Evolutionary conservation across 1,140 invertebrate genomes (phyloP), one percentile per base, ranked within the genome.

Genomic region (Heliconius congener): DNA sequence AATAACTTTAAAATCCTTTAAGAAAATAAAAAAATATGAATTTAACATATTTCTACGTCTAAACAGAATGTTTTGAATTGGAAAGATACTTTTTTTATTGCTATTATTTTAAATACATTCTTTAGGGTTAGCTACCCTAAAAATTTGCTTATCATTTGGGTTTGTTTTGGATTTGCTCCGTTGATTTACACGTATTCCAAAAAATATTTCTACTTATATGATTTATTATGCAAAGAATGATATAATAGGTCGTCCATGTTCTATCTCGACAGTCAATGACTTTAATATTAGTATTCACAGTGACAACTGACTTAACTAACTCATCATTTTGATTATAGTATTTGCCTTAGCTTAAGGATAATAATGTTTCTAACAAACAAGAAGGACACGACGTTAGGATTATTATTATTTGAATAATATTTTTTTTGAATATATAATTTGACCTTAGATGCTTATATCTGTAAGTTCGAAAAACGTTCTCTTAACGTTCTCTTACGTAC

Each of bases 301-400:
- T 46, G 60, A 13, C 27, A n/a, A 42, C 72, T 19, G 30, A 71
- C 39, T 71, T 57, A 37, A 71, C 37, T 76, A 46, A 80, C 66
- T 80, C 73, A 70, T 52, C 73, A 37, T 55, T 70, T 74, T 76
- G 52, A 74, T 55, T 80, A 72, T 50, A 34, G 46, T 42, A 46
- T 37, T 78, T 46, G 23, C 80, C 73, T 81, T 81, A 76, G 75
- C 70, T 71, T 81, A 76, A 81, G 76, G 52, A 81, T 78, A 74
- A 66, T 66, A 30, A 71, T 70, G 42, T 8, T 71, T 23, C 37
- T 39, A 50, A 76, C 23, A 18, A 60, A 57, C 18, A 42, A 60
- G 37, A 80, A 77, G 79, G 79, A 37, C 50, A 27, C 13, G 42
- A 19, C 16, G 27, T 46, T 66, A 70, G 9, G 1, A 16, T 66